phyloP scores from a whole-genome alignment of 92 coral and sea anemone genomes.

The Galaxea fascicularis region DNA sequence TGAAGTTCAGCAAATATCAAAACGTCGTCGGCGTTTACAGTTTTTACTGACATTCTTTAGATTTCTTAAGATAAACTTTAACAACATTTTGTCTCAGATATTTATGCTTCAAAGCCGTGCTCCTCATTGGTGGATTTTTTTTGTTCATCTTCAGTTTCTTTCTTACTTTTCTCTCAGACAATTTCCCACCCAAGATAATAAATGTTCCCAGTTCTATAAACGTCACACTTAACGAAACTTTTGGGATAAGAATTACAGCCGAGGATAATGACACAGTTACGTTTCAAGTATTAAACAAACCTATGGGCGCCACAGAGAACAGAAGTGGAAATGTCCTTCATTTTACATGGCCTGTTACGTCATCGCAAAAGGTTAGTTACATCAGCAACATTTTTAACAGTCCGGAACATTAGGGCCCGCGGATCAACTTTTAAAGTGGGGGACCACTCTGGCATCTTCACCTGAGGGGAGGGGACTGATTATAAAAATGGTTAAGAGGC shows the following conservation, averaged over 20 bases:
- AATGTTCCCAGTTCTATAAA: slow-evolving; percentile 38
- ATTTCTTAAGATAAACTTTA: too few species aligned
- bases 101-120: neutral
- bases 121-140: neutral
- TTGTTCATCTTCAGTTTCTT: neutral
- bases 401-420: too few species aligned
- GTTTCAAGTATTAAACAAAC: slow-evolving; percentile 37
- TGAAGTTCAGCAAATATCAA: too few species aligned
- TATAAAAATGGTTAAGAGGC: too few species aligned
- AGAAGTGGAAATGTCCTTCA: slow-evolving; percentile 6
- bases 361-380: slow-evolving; percentile 17
- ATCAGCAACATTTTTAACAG: neutral
- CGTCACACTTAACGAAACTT: slow-evolving; percentile 42
- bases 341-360: slow-evolving; percentile 12
- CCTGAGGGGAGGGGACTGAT: too few species aligned
- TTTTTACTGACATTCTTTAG: too few species aligned
- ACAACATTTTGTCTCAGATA: too few species aligned
- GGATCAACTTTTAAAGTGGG: too few species aligned
- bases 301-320: neutral
- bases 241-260: slow-evolving; percentile 42
- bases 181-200: slow-evolving; percentile 62
- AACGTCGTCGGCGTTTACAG: too few species aligned
- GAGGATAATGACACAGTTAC: slow-evolving; percentile 49
- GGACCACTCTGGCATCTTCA: too few species aligned
- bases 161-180: slow-evolving; percentile 45